phyloP scores from a whole-genome alignment of 2,113 vertebrate genomes.

The Grammomys dolichurus region DNA sequence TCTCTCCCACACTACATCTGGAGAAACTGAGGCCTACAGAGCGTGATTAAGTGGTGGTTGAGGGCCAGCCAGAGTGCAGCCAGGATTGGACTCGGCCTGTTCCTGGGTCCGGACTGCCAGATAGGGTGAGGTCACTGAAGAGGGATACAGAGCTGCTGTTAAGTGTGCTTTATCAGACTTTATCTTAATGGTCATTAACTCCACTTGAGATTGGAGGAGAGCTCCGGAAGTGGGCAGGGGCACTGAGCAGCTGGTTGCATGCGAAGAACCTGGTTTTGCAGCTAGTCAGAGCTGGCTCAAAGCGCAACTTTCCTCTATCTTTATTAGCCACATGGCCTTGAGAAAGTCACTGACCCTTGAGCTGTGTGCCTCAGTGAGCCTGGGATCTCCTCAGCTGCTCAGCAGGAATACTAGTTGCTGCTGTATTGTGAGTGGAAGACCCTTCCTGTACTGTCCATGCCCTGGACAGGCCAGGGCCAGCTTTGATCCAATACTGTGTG shows the following conservation, averaged over 20 bases:
- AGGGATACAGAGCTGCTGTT: conserved; percentile 56
- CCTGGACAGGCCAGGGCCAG: not conserved
- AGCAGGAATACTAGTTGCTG: not conserved
- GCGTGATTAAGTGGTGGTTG: not conserved
- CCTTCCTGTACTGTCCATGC: not conserved
- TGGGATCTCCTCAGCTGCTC: not conserved
- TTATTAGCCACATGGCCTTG: conserved; percentile 22
- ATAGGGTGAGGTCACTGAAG: not conserved
- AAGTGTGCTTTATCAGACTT: conserved; percentile 71
- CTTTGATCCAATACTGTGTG: not conserved
- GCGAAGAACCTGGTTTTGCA: conserved; percentile 1
- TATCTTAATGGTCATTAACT: conserved; percentile 77
- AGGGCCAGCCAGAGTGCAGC: not conserved
- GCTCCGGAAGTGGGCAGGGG: not conserved
- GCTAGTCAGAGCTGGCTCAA: not conserved
- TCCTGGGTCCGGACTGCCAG: not conserved
- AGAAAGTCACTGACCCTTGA: conserved; percentile 39
- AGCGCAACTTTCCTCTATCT: not conserved
- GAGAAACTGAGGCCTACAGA: conserved; percentile 20
- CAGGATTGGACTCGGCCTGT: not conserved
- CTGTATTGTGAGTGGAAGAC: not conserved
- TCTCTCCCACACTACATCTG: not conserved
- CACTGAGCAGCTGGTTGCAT: not conserved
- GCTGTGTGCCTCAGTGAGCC: not conserved
- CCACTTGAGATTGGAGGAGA: conserved; percentile 72